Conservation (phyloP, 2,888 invertebrate species). For the Drosophila kanekoi region DNA sequence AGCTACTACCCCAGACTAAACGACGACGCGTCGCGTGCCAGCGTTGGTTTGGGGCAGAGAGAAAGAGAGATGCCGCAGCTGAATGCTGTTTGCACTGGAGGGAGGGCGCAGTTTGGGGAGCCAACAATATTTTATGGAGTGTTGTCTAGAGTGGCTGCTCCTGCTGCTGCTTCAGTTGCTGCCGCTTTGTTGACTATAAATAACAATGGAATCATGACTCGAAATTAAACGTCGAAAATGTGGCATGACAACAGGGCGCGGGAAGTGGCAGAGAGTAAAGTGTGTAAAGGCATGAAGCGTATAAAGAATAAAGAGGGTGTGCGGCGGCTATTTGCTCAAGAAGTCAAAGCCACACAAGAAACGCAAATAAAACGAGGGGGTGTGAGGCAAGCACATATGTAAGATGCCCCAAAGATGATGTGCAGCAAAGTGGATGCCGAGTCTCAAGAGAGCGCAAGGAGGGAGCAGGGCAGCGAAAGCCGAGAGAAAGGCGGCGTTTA, state of each 20-base stretch:
- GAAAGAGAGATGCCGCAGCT: constrained; percentile 23
- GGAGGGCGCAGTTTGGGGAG: constrained; percentile 2
- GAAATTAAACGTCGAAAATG: constrained; percentile 76
- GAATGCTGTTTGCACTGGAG: constrained; percentile 2
- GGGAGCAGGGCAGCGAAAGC: not conserved
- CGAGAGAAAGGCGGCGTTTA: not conserved
- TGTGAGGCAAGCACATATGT: constrained; percentile 24
- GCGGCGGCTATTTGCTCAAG: constrained; percentile 47
- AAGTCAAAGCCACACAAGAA: constrained; percentile 61
- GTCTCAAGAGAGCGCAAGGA: not conserved
- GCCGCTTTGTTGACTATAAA: constrained; percentile 77
- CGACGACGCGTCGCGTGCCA: constrained; percentile 65
- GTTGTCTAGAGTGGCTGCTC: constrained; percentile 72
- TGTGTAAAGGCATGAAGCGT: not conserved
- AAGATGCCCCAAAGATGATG: constrained; percentile 51
- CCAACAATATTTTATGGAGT: constrained; percentile 75
- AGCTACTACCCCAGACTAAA: constrained; percentile 55
- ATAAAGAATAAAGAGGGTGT: not conserved
- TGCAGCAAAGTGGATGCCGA: constrained; percentile 31
- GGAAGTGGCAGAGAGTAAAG: not conserved
- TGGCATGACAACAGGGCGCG: constrained; percentile 22
- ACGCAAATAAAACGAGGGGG: constrained; percentile 52
- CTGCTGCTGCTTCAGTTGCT: constrained; percentile 34
- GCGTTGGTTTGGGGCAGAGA: constrained; percentile 11
- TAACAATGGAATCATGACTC: constrained; percentile 80